A percentile compares a stretch with the other conserved stretches of the same genome.
Conservation (phyloP, 1,140 invertebrate species). For the Monomorium pharaonis region DNA sequence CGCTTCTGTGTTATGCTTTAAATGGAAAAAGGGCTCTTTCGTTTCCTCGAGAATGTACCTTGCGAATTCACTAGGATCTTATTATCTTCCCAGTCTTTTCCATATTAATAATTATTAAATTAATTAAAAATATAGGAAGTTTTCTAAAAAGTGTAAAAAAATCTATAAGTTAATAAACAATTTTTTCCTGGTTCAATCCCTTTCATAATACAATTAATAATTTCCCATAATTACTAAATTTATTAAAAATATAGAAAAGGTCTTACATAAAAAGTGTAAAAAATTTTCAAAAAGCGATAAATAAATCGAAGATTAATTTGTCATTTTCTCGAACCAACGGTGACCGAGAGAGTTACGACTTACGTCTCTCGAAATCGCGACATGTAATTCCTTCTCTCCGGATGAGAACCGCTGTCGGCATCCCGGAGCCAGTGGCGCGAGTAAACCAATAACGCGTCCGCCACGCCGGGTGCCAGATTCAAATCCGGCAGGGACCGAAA, state of each 20-base stretch:
- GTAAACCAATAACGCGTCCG: constrained; percentile 85
- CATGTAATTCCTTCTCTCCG: neutral
- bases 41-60: neutral
- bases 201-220: too few species aligned
- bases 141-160: neutral
- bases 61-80: neutral
- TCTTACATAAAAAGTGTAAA: neutral
- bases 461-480: constrained; percentile 83
- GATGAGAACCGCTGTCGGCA: constrained; percentile 80
- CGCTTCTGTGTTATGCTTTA: constrained; percentile 54
- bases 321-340: neutral
- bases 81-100: neutral
- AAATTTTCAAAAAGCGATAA: neutral
- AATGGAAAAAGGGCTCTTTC: neutral
- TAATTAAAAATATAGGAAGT: neutral
- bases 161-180: too few species aligned
- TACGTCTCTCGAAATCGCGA: neutral
- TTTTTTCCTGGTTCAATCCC: too few species aligned
- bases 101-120: neutral
- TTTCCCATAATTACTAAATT: too few species aligned
- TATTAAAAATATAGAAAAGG: neutral
- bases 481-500: constrained; percentile 82
- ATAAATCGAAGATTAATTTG: neutral
- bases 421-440: constrained; percentile 82
- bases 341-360: neutral